phyloP scores from a whole-genome alignment of 2,888 invertebrate species.

The Xestia rhomboidea region DNA sequence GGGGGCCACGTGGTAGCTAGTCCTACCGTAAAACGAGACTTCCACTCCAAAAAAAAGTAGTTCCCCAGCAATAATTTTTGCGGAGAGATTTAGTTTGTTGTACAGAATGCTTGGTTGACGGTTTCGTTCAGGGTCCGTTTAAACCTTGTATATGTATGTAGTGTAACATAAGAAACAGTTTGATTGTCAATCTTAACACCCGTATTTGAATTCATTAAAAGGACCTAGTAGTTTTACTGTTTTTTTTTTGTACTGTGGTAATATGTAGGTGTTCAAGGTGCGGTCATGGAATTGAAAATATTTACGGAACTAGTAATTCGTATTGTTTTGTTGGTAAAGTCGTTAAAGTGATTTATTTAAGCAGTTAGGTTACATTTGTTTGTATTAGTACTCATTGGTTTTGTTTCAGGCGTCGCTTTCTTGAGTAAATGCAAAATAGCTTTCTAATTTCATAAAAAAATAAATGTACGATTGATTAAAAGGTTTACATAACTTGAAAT shows the following conservation, averaged over 20 bases:
- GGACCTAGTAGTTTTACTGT: not conserved
- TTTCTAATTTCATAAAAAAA: not conserved
- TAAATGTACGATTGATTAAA: not conserved
- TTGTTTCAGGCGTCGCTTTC: not conserved
- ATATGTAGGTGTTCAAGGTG: constrained; percentile 6
- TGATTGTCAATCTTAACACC: not conserved
- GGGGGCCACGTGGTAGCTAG: no score
- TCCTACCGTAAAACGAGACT: no score
- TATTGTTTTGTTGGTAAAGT: constrained; percentile 15
- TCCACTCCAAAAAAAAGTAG: no score
- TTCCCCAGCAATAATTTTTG: no score
- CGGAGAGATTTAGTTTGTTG: no score
- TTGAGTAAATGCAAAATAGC: not conserved
- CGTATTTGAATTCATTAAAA: not conserved
- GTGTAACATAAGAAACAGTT: not conserved
- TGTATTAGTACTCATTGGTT: not conserved
- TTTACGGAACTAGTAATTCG: constrained; percentile 8
- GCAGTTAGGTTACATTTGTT: not conserved
- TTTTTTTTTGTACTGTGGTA: not conserved
- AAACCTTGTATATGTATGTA: no score
- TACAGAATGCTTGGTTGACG: no score
- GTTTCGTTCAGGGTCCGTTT: no score
- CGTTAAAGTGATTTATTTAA: constrained; percentile 17
- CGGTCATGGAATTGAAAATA: constrained; percentile 3
- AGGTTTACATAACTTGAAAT: no score